A percentile compares a stretch with the other conserved stretches of the same genome.
Conservation (phyloP, 2,888 invertebrate genomes). For the Meganola albula region DNA sequence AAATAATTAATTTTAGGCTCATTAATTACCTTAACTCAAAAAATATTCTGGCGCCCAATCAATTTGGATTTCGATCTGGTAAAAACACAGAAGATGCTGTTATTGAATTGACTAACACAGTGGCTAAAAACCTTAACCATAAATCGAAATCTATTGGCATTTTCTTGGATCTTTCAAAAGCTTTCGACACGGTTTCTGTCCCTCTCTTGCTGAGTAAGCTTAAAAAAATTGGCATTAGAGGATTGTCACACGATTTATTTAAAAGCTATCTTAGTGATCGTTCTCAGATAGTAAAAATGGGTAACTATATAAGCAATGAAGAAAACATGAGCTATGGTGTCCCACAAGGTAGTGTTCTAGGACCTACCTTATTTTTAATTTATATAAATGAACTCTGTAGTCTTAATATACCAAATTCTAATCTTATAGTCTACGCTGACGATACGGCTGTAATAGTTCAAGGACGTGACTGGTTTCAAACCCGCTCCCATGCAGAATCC, state of each 20-base stretch:
- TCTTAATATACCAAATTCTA: not conserved
- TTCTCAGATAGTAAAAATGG: not conserved
- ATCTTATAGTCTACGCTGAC: not conserved
- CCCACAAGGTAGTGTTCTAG: constrained; percentile 3
- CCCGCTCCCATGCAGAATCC: too few relatives aligned
- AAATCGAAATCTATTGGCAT: not conserved
- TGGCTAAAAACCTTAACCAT: not conserved
- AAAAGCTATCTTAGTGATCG: constrained; percentile 1
- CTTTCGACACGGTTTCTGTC: not conserved
- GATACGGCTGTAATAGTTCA: too few relatives aligned
- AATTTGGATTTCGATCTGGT: constrained; percentile 1
- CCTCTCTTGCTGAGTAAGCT: not conserved
- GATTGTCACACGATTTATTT: not conserved
- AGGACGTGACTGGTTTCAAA: too few relatives aligned
- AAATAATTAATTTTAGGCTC: not conserved
- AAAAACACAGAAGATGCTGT: not conserved
- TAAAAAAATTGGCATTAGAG: not conserved
- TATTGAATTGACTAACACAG: not conserved
- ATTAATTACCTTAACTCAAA: constrained; percentile 2
- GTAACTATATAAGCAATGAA: not conserved
- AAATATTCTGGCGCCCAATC: not conserved
- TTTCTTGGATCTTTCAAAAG: constrained; percentile 1
- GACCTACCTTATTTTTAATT: constrained; percentile 1
- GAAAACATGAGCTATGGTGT: constrained; percentile 1
- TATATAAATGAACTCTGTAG: constrained; percentile 1